phyloP scores from a whole-genome alignment of 2,888 invertebrate species.

The Rhorus exstirpatorius region DNA sequence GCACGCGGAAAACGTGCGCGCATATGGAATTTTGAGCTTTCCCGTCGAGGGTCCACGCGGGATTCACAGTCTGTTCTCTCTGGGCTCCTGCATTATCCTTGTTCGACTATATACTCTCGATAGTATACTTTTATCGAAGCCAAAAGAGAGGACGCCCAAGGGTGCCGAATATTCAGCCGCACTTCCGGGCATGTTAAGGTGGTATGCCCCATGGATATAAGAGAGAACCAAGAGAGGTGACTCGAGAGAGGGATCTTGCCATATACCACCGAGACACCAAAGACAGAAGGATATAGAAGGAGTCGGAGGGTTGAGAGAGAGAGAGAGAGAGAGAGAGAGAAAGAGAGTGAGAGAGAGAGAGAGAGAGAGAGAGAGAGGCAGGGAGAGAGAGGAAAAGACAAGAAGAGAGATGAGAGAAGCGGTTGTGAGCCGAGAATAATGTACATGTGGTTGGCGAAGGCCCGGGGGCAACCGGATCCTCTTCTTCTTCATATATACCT shows the following conservation, averaged over 20 bases:
- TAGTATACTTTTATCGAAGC: conserved; percentile 50
- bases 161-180: conserved; percentile 56
- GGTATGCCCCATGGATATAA: conserved; percentile 1
- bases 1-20: conserved; percentile 2
- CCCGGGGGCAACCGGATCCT: conserved; percentile 65
- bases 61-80: conserved; percentile 44
- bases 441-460: conserved; percentile 69
- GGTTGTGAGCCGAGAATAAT: conserved; percentile 64
- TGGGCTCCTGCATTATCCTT: conserved; percentile 25
- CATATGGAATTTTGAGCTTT: conserved; percentile 55
- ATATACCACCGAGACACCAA: conserved; percentile 39
- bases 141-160: conserved; percentile 38
- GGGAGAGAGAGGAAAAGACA: conserved; percentile 2
- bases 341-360: conserved; percentile 41
- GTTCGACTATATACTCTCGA: conserved; percentile 3
- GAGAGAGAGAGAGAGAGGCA: not conserved
- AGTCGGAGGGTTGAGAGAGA: conserved; percentile 43
- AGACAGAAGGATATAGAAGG: conserved; percentile 59
- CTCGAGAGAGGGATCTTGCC: conserved; percentile 29
- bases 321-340: conserved; percentile 1
- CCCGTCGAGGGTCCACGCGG: conserved; percentile 43
- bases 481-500: conserved; percentile 20
- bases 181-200: conserved; percentile 62
- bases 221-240: conserved; percentile 25
- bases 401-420: conserved; percentile 24